A percentile compares a stretch with the other conserved stretches of the same genome.
These are phyloP conservation scores for Ambastaia sidthimunki DNA, from an alignment of 2,797 vertebrate species.

Conservation along the genomic window DNA sequence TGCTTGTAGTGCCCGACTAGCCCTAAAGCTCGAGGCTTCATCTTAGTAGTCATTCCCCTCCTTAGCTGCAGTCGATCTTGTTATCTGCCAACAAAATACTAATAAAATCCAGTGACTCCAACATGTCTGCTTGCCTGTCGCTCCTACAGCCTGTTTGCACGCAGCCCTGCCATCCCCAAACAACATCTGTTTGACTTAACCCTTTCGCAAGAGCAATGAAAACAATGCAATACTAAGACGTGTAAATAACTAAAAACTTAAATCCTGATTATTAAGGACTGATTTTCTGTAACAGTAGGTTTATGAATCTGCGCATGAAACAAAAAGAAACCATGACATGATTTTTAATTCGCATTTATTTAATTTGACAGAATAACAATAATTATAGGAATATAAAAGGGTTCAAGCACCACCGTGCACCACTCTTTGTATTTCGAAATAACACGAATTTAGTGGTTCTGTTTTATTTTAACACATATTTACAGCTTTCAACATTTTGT, in stretches of 20 bases:
- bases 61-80: slow-evolving; percentile 62
- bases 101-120: slow-evolving; percentile 90
- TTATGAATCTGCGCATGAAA: neutral
- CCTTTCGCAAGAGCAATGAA: slow-evolving; percentile 41
- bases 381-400: slow-evolving; percentile 80
- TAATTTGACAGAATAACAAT: slow-evolving; percentile 77
- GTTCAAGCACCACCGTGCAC: slow-evolving; percentile 71
- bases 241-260: neutral
- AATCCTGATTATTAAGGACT: neutral
- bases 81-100: slow-evolving; percentile 83
- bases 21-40: slow-evolving; percentile 43
- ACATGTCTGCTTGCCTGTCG: slow-evolving; percentile 83
- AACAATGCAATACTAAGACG: neutral
- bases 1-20: slow-evolving; percentile 36
- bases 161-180: slow-evolving; percentile 73
- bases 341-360: slow-evolving; percentile 80
- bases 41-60: slow-evolving; percentile 42
- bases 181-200: slow-evolving; percentile 61
- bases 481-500: slow-evolving; percentile 84
- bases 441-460: slow-evolving; percentile 83
- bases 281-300: neutral
- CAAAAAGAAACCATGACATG: neutral
- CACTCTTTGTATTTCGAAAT: slow-evolving; percentile 71
- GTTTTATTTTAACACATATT: slow-evolving; percentile 81
- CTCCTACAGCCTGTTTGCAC: slow-evolving; percentile 78